These are phyloP conservation scores for Rhea americana DNA, from an alignment of 2,113 vertebrate species.

Conservation along the genomic window DNA sequence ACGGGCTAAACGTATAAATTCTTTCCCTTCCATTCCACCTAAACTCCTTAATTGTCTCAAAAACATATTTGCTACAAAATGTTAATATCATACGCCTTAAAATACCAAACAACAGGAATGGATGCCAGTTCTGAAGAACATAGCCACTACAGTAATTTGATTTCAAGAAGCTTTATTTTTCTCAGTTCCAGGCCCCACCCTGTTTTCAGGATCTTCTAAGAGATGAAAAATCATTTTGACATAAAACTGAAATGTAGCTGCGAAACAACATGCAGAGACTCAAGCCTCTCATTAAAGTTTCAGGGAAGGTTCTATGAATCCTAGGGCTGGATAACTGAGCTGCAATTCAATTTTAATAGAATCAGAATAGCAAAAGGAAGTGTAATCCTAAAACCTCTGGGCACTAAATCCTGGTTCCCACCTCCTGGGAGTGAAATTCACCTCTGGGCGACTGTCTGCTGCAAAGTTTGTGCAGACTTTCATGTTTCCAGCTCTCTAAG, in stretches of 20 bases:
- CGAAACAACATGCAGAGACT: background rate
- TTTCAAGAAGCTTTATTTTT: background rate
- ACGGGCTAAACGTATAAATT: background rate
- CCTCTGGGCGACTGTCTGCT: background rate
- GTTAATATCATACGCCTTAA: background rate
- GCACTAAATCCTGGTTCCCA: background rate
- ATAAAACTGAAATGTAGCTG: background rate
- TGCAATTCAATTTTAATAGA: background rate
- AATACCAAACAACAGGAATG: background rate
- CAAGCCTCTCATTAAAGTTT: background rate
- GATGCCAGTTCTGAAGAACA: background rate
- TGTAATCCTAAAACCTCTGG: background rate
- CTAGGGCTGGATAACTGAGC: background rate
- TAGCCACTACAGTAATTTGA: background rate
- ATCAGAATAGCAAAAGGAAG: background rate
- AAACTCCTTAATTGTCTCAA: background rate
- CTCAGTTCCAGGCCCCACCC: rapidly evolving
- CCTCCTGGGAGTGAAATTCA: background rate
- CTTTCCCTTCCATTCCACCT: background rate
- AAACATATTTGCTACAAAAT: background rate
- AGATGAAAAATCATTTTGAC: background rate
- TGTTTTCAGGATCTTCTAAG: background rate
- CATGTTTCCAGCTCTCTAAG: background rate
- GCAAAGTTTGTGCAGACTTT: background rate
- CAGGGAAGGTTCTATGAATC: background rate